Base-by-base conservation (phyloP, 2,797 vertebrate genomes). In the Neosilurus mollespiculum region DNA sequence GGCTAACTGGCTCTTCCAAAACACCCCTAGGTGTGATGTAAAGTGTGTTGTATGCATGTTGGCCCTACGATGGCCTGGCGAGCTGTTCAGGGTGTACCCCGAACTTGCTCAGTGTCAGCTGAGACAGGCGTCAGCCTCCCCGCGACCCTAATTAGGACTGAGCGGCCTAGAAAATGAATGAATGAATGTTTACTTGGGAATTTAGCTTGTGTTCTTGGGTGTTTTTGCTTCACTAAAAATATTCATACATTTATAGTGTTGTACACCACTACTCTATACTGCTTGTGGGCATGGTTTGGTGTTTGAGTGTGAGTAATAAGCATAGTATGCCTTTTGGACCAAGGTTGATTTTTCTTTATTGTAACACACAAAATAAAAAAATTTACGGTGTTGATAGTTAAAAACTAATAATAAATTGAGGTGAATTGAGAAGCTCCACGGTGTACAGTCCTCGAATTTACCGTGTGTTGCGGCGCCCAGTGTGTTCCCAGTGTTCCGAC, bases 401-500 rank as follows among this genome's bases (percentile, higher is more conserved):
- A 66, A 30, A 11, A 4, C 4, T 15, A 43, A 58, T 43, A 15
- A 77, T 77, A 77, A 77, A 62, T 79, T 79, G 30, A 7, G 9
- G 61, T 26, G 34, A 30, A 78, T 65, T 8, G 24, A 53, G 61
- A 62, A 65, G 20, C n/a, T 14, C 15, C 7, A n/a, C 43, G 20
- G 77, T 62, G 34, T 65, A 18, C 10, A 75, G 70, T 73, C 56
- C 24, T 82, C n/a, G 16, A 30, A 43, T 53, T 30, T 20, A 79
- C 56, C 56, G 16, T 65, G 61, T 87, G 81, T 87, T 88, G 78
- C 69, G 49, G 81, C 61, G 34, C 15, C 14, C 66, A 82, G 66
- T 69, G 70, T 54, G 58, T n/a, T 81, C 65, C 61, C 22, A 65
- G 61, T 70, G 61, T 62, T 75, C 83, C 87, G 88, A 92, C 91